Conservation (phyloP, 2,888 invertebrate species). For the Alsophila aescularia region DNA sequence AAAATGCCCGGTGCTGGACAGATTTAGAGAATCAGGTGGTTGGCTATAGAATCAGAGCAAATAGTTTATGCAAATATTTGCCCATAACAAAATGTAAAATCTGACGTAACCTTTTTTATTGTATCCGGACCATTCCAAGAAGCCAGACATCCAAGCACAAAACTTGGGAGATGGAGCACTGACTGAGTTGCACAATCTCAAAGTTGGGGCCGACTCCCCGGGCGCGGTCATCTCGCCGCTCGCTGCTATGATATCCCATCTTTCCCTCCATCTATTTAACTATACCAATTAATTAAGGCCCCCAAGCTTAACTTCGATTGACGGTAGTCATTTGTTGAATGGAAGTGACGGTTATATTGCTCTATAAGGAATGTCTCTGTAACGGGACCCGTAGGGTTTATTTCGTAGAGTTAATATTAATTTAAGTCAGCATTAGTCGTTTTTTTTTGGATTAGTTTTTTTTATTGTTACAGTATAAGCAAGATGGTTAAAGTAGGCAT, state of each 20-base stretch:
- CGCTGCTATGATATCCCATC: conserved; percentile 67
- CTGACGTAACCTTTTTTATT: no score
- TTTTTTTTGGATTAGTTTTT: not conserved
- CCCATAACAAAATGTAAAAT: no score
- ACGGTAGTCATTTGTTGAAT: conserved; percentile 69
- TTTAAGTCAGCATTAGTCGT: conserved; percentile 17
- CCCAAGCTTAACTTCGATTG: conserved; percentile 40
- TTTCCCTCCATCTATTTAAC: conserved; percentile 46
- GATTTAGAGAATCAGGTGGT: no score
- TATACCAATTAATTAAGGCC: conserved; percentile 72
- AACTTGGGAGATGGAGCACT: conserved; percentile 2
- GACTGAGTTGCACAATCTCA: conserved; percentile 7
- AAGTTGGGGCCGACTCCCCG: conserved; percentile 39
- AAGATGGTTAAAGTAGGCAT: not conserved
- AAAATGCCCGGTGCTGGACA: no score
- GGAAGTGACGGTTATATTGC: conserved; percentile 48
- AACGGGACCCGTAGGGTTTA: conserved; percentile 35
- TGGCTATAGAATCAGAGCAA: no score
- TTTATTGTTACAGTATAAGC: not conserved
- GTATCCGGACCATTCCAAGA: no score
- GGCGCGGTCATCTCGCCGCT: conserved; percentile 53
- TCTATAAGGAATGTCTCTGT: conserved; percentile 49
- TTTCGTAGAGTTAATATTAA: conserved; percentile 36
- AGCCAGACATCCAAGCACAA: no score
- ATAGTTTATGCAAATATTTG: no score